Base-by-base conservation (phyloP, 2,797 vertebrate species). In the Epinephelus coioides region DNA sequence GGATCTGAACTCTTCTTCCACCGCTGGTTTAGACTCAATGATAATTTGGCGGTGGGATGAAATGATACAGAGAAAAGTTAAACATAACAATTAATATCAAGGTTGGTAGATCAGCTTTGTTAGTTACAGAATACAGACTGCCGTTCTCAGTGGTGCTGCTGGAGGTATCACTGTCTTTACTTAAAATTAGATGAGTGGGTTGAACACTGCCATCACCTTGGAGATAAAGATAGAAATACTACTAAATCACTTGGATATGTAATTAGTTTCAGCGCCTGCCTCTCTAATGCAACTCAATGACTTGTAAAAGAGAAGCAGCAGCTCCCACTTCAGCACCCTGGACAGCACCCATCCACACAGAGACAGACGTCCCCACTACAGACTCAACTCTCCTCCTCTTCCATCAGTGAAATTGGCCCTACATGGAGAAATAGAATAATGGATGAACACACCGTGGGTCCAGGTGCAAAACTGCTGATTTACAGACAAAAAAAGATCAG, bases 281-380 rank as follows among this genome's bases (percentile, higher is more conserved):
- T 3, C n/a, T 18, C 54, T 23, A 3, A 63, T 43, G 23, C 47
- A 27, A 70, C 67, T 51, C 8, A 1, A 1, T 66, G 60, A 61
- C 34, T 40, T 7, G 18, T 61, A 25, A 10, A 10, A 50, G 13
- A 49, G 17, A 44, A 71, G 19, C 38, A 53, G 55, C 17, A 40
- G 55, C 17, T 6, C 0, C 1, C 3, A 5, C 68, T 23, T 4
- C 89, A 93, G 94, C 82, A 94, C 93, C 89, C 2, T 78, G 93
- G 93, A 93, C 90, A 94, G 91, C 89, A 13, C 70, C 83, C 40
- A 53, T 10, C 49, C 34, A 40, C 47, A 9, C 47, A 50, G n/a
- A 67, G 6, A 74, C 49, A 3, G 27, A 15, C 43, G 2, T 12
- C 34, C 7, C 10, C 9, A 13, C 25, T 5, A 38, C 15, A 1